phyloP scores from a whole-genome alignment of 2,113 vertebrate species.

The Odontesthes bonariensis region DNA sequence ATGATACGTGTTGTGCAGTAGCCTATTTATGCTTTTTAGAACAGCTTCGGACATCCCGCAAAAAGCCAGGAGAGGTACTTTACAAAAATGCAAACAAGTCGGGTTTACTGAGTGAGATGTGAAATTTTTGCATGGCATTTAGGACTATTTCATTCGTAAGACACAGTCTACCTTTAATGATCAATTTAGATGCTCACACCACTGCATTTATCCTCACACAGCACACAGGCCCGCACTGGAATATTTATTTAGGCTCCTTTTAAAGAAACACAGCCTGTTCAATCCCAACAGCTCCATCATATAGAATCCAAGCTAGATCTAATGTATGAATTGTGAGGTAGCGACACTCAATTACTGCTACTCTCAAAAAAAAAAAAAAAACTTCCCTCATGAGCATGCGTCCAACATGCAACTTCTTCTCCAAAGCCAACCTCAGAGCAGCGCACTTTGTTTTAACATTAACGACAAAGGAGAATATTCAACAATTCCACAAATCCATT shows the following conservation, averaged over 20 bases:
- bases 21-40: neutral
- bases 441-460: neutral
- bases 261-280: slow-evolving; percentile 2
- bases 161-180: slow-evolving; percentile 18
- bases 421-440: neutral
- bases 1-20: neutral
- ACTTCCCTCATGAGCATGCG: slow-evolving; percentile 24
- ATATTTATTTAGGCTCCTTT: slow-evolving; percentile 7
- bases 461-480: neutral
- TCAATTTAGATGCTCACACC: slow-evolving; percentile 42
- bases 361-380: neutral
- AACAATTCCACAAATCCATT: neutral
- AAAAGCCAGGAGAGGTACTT: neutral
- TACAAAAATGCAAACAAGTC: slow-evolving; percentile 1
- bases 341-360: neutral
- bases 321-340: neutral
- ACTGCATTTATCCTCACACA: slow-evolving; percentile 37
- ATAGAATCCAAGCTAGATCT: neutral
- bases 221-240: slow-evolving; percentile 35
- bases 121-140: neutral
- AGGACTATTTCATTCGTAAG: neutral
- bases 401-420: slow-evolving; percentile 34
- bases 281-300: neutral
- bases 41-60: neutral
- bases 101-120: neutral